Conservation (phyloP, 1,140 invertebrate species). For the Laupala kohalensis region DNA sequence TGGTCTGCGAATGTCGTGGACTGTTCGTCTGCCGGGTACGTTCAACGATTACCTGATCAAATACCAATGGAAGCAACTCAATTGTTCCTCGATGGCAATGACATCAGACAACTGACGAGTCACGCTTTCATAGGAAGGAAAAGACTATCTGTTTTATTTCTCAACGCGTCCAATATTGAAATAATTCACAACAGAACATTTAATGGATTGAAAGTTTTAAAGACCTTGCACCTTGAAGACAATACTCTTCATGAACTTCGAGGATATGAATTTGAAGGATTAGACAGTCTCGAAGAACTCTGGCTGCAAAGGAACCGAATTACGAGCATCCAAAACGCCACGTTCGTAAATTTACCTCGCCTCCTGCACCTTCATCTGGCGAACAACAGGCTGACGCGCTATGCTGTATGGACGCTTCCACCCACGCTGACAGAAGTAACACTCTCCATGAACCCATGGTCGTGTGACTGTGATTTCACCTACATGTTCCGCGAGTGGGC, state of each 20-base stretch:
- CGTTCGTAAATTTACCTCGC: conserved; percentile 56
- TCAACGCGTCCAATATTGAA: conserved; percentile 77
- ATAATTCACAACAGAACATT: conserved; percentile 79
- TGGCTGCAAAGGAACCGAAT: conserved; percentile 56
- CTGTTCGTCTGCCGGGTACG: conserved; percentile 63
- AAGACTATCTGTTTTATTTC: conserved; percentile 67
- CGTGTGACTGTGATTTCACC: conserved; percentile 73
- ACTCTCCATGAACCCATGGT: conserved; percentile 71
- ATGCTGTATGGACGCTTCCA: conserved; percentile 63
- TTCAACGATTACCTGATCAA: conserved; percentile 55
- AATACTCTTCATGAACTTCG: conserved; percentile 60
- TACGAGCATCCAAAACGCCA: conserved; percentile 55
- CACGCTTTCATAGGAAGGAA: conserved; percentile 86
- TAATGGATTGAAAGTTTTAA: conserved; percentile 68
- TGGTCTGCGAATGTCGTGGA: conserved; percentile 88
- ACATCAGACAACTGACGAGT: conserved; percentile 58
- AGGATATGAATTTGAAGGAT: conserved; percentile 56
- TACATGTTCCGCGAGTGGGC: conserved; percentile 68
- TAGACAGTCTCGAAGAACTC: conserved; percentile 46
- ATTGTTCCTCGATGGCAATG: conserved; percentile 79
- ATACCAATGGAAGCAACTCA: conserved; percentile 89
- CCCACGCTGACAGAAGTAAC: conserved; percentile 50
- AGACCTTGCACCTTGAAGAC: conserved; percentile 66
- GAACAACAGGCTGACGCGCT: conserved; percentile 57
- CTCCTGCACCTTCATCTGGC: conserved; percentile 60